Base-by-base conservation (phyloP, 2,113 vertebrate species). In the Erinaceus europaeus region DNA sequence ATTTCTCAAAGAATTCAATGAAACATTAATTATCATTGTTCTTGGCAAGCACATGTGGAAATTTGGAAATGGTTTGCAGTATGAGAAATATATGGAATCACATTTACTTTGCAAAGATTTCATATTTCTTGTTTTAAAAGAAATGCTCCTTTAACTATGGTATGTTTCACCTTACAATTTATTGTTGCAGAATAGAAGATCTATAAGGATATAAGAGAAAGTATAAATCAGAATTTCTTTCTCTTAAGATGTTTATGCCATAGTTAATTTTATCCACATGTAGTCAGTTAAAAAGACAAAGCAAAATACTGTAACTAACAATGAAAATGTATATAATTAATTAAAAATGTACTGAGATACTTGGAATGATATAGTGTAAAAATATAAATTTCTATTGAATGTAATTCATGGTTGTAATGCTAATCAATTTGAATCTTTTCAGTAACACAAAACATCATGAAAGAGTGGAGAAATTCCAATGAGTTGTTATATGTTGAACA, bases 1-100 rank as follows among this genome's bases (percentile, higher is more conserved):
- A 82, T 92, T 92, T 94, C 87, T 94, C 74, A 90, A 76, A 93
- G 25, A 94, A 89, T 87, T 87, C 80, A 90, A 87, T 90, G 78
- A 89, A 91, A 90, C 73, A 94, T 95, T 95, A 96, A 94, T 93
- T 94, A 93, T 93, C 84, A 91, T 94, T 93, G 81, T 75, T 93
- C 55, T 96, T 96, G 93, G 95, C 93, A 95, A 82, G 64, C 53
- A 90, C 69, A 68, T 75, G 21, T 85, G 84, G 90, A 93, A 94
- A 91, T 90, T 93, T 93, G 59, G 50, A 87, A 96, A 93, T 90
- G 50, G 55, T 81, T 84, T 87, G n/a, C 46, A 74, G 23, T 87
- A 75, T 68, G 20, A 91, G 44, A 94, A 92, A 79, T 91, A 78
- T 59, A 90, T 59, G 29, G 32, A 90, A 91, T 92, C 59, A 84